Conservation (phyloP, 2,113 vertebrate species). For the Pachypanchax playfairii region DNA sequence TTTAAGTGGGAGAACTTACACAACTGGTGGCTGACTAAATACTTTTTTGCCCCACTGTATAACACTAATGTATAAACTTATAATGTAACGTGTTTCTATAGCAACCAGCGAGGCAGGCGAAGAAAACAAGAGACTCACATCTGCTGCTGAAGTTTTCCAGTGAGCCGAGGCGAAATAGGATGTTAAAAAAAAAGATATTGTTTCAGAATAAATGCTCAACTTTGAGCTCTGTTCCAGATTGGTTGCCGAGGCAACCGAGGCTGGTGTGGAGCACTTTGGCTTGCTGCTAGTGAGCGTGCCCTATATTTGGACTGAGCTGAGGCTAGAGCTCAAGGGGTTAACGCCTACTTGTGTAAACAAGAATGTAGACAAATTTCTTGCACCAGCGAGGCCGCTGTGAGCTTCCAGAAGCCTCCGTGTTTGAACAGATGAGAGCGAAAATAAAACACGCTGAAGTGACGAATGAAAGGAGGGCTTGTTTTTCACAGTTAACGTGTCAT, state of each 20-base stretch:
- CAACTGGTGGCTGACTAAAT: too few species aligned
- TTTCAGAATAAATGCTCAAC: constrained; percentile 52
- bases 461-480: neutral
- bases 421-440: neutral
- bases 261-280: constrained; percentile 68
- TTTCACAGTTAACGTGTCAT: neutral
- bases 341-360: constrained; percentile 66
- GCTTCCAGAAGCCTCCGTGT: constrained; percentile 10
- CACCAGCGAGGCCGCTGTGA: constrained; percentile 19
- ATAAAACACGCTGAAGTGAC: neutral
- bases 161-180: constrained; percentile 24
- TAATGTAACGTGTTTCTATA: constrained; percentile 26
- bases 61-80: neutral
- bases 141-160: constrained; percentile 35
- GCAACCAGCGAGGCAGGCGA: constrained; percentile 24
- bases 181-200: constrained; percentile 6
- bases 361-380: constrained; percentile 46
- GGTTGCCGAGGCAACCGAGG: constrained; percentile 69
- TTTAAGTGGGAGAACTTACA: too few species aligned
- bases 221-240: constrained; percentile 54
- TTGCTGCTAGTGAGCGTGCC: constrained; percentile 49
- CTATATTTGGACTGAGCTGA: constrained; percentile 72
- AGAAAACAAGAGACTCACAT: constrained; percentile 17
- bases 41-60: too few species aligned
- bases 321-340: constrained; percentile 65